A percentile compares a stretch with the other conserved stretches of the same genome.
Evolutionary conservation across 2,797 vertebrate species (phyloP).

Genomic region (Moxostoma hubbsi): DNA sequence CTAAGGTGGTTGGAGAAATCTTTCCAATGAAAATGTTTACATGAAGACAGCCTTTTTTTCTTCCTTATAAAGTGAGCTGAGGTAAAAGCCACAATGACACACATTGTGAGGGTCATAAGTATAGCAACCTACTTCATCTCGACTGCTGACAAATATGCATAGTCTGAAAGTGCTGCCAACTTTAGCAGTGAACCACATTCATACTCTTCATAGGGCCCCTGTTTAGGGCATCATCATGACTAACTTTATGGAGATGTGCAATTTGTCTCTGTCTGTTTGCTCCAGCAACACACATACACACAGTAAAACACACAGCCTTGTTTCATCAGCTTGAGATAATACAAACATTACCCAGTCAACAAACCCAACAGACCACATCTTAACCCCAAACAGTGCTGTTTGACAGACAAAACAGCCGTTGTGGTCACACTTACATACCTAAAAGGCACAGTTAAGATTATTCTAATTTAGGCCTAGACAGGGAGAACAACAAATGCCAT

Average conservation of each 20-base stretch:
- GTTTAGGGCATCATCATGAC: slow-evolving; percentile 35
- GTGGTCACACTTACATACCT: slow-evolving; percentile 30
- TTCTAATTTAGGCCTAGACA: slow-evolving; percentile 11
- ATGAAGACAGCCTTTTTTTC: slow-evolving; percentile 43
- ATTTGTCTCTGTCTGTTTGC: slow-evolving; percentile 48
- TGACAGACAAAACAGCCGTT: slow-evolving; percentile 41
- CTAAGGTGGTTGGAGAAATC: slow-evolving; percentile 55
- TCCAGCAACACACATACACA: slow-evolving; percentile 30
- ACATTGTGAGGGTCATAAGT: slow-evolving; percentile 42
- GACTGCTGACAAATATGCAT: slow-evolving; percentile 41
- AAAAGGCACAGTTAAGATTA: slow-evolving; percentile 3
- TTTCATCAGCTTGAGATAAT: slow-evolving; percentile 34
- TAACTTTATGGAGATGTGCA: slow-evolving; percentile 46
- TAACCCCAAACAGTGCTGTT: slow-evolving; percentile 44
- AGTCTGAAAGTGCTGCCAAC: slow-evolving; percentile 1
- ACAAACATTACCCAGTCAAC: slow-evolving; percentile 45
- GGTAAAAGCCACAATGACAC: slow-evolving; percentile 49
- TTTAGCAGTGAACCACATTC: slow-evolving; percentile 35
- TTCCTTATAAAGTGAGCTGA: slow-evolving; percentile 48
- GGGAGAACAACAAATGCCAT: slow-evolving; percentile 15
- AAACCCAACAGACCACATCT: slow-evolving; percentile 51
- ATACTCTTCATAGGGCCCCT: slow-evolving; percentile 28
- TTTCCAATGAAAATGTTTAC: slow-evolving; percentile 64
- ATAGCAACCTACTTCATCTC: slow-evolving; percentile 35
- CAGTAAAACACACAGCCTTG: slow-evolving; percentile 37